These are phyloP conservation scores for Macroglossus sobrinus DNA, from an alignment of 2,113 vertebrate genomes.

Conservation along the genomic window DNA sequence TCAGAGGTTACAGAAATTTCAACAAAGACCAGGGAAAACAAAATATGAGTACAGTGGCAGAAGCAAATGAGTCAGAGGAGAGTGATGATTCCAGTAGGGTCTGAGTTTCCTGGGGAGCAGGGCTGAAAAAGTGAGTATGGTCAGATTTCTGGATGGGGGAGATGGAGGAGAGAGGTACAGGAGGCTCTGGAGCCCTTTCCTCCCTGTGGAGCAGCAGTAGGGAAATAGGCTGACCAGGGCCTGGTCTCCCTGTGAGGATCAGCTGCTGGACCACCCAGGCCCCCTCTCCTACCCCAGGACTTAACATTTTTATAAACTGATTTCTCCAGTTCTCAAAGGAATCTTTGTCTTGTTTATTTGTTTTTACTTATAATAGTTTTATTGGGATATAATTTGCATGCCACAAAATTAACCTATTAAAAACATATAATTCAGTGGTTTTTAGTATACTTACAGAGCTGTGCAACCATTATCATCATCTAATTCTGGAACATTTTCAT, in stretches of 20 bases:
- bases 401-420: background rate
- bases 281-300: background rate
- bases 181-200: background rate
- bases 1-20: background rate
- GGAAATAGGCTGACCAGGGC: background rate
- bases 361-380: constrained; percentile 25
- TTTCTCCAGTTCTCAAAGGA: background rate
- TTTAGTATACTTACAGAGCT: background rate
- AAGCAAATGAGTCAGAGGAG: background rate
- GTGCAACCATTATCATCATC: background rate
- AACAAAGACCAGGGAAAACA: background rate
- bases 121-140: background rate
- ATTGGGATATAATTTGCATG: constrained; percentile 7
- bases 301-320: background rate
- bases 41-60: background rate
- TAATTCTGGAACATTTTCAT: constrained; percentile 25
- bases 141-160: background rate
- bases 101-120: background rate
- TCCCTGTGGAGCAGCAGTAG: rapidly evolving
- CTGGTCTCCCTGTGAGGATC: background rate
- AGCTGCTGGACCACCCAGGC: background rate
- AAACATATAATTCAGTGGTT: background rate
- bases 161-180: background rate
- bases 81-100: background rate
- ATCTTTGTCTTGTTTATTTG: background rate